Base-by-base conservation (phyloP, 2,888 invertebrate species). In the Hirudinaria manillensis region DNA sequence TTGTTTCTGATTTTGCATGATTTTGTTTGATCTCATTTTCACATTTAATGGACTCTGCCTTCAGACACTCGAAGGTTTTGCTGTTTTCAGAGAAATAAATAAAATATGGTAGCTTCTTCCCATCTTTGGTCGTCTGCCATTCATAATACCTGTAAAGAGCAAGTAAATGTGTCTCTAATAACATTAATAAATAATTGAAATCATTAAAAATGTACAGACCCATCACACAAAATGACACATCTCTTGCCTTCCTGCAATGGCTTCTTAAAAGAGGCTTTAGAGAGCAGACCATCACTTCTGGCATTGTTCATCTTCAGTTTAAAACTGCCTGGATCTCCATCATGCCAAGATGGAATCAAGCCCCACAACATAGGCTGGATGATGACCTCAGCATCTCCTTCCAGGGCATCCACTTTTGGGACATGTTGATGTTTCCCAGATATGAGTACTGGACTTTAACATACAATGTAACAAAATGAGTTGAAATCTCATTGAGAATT, bases 331-430 rank as follows among this genome's bases (percentile, higher is more conserved):
- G 83, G 79, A 66, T 82, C 89, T 80, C 90, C 91, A 86, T 90
- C 90, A 82, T 91, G 91, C 92, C 92, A 93, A 24, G 89, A 89
- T 0, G 93, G 93, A 79, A 93, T 90, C 82, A 93, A 89, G 19
- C 92, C 92, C 92, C 93, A 93, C 87, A 91, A 89, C 92, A 93
- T 93, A 0, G 92, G 91, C 80, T 90, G 89, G 0, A 93, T 45
- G 1, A 45, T 81, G 6, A n/a, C 61, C 61, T 27, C 24, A 7
- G 13, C 10, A 61, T n/a, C 2, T 6, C 24, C n/a, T 19, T 2
- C 61, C 13, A 19, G 19, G 29, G 61, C 21, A 16, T 45, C 45
- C 45, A 45, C 16, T 45, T 45, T 45, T 10, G 45, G 16, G 45
- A 45, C 29, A 61, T 61, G 61, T 13, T 29, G 24, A 24, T 61